These are phyloP conservation scores for Amphipyra berbera DNA, from an alignment of 2,888 invertebrate genomes.

Conservation along the genomic window DNA sequence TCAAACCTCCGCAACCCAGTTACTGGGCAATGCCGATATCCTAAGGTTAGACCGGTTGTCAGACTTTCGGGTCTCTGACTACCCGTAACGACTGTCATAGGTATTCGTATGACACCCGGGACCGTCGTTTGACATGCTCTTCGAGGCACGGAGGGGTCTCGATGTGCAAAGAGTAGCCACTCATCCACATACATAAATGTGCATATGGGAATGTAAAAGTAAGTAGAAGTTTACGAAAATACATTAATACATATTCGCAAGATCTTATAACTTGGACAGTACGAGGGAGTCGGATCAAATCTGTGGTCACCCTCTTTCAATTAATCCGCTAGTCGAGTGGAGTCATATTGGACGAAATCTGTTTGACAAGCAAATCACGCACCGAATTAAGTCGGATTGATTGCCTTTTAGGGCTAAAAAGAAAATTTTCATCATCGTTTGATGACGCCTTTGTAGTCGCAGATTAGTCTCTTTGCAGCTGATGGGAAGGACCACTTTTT, in stretches of 20 bases:
- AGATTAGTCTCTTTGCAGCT: conserved; percentile 1
- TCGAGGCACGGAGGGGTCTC: too few species aligned
- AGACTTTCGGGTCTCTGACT: too few species aligned
- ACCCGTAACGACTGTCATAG: too few species aligned
- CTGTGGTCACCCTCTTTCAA: conserved; percentile 75
- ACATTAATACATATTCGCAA: conserved; percentile 24
- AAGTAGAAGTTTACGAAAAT: too few species aligned
- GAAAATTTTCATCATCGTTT: conserved; percentile 28
- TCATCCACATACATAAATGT: too few species aligned
- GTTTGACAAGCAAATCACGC: conserved; percentile 69
- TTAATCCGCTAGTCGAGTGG: conserved; percentile 72
- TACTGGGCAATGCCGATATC: too few species aligned
- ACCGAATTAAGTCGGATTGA: conserved; percentile 67
- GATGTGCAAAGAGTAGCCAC: too few species aligned
- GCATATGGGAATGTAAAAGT: too few species aligned
- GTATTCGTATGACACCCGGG: too few species aligned
- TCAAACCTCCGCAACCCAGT: too few species aligned
- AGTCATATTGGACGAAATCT: conserved; percentile 69
- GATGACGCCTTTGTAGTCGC: conserved; percentile 3
- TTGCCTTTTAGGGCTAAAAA: conserved; percentile 55
- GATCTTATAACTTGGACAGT: conserved; percentile 33
- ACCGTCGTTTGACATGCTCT: too few species aligned
- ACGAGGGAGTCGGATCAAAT: conserved; percentile 61
- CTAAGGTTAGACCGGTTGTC: too few species aligned
- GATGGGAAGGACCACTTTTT: not conserved